Base-by-base conservation (phyloP, 2,113 vertebrate species). In the Notechis scutatus region DNA sequence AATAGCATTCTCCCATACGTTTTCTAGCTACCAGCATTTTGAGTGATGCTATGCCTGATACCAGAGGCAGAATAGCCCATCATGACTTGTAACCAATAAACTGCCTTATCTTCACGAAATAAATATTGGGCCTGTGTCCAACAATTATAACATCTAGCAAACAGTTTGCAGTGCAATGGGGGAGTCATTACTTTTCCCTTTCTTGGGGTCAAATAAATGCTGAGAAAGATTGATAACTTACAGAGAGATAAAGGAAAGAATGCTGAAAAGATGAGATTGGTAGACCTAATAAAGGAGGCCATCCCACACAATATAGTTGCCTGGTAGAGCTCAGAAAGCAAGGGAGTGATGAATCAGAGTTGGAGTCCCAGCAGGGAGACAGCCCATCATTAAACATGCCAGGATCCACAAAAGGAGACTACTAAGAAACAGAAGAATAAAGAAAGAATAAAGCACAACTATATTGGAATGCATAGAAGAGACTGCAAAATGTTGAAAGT, bases 191-290 rank as follows among this genome's bases (percentile, higher is more conserved):
- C 11, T 52, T 52, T 92, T 54, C 64, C 21, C 5, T 42, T 88
- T 42, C 61, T n/a, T 45, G 20, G 47, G 15, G 88, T 26, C 64
- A 90, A 57, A 45, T 89, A 59, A 90, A 91, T 12, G n/a, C 59
- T 26, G 4, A 59, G 12, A 42, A 54, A 89, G 94, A 85, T 18
- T 56, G 52, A 54, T 88, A 52, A 87, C 86, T 50, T 52, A 26
- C 24, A 87, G 86, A 92, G 94, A 93, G 20, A 92, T 91, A 85
- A 88, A 92, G 92, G 42, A 56, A 87, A 92, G 11, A 86, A 69
- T 29, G 42, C 87, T 95, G 24, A 47, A 95, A 95, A 96, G 42
- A 95, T 91, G 47, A 88, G 1, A 24, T 56, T 86, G 39, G 39
- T 12, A 45, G 52, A 47, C 9, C 45, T 91, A 92, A 94, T 85